Conservation (phyloP, 1,140 invertebrate species). For the Scaptomyza montana region DNA sequence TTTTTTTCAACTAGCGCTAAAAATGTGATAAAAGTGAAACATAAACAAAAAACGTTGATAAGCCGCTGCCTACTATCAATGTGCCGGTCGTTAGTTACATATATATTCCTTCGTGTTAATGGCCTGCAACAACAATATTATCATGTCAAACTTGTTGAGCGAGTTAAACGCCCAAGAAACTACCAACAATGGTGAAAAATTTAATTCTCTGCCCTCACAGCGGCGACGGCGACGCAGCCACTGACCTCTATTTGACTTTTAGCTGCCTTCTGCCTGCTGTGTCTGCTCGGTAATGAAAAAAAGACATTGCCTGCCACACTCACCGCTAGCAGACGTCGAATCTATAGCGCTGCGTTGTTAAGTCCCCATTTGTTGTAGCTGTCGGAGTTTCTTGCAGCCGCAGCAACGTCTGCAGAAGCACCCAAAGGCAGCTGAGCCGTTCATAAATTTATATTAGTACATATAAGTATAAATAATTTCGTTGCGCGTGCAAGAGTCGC, state of each 20-base stretch:
- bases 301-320: conserved; percentile 68
- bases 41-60: conserved; percentile 77
- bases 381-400: conserved; percentile 43
- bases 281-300: conserved; percentile 69
- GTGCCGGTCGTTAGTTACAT: conserved; percentile 55
- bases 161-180: conserved; percentile 66
- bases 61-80: conserved; percentile 63
- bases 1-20: conserved; percentile 48
- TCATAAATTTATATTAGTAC: conserved; percentile 4
- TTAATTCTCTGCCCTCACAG: conserved; percentile 58
- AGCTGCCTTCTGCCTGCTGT: conserved; percentile 45
- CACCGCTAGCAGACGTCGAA: conserved; percentile 29
- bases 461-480: conserved; percentile 15
- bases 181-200: conserved; percentile 75
- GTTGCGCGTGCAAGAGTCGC: conserved; percentile 22
- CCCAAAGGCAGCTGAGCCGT: conserved; percentile 8
- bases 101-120: conserved; percentile 38
- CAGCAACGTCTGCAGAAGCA: conserved; percentile 6
- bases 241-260: conserved; percentile 81
- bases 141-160: conserved; percentile 76
- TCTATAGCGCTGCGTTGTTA: conserved; percentile 8
- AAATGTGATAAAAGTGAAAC: conserved; percentile 70
- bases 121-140: conserved; percentile 53
- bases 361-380: conserved; percentile 23
- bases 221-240: conserved; percentile 58